Base-by-base conservation (phyloP, 92 coral and sea anemone genomes). In the Zoanthus sociatus region DNA sequence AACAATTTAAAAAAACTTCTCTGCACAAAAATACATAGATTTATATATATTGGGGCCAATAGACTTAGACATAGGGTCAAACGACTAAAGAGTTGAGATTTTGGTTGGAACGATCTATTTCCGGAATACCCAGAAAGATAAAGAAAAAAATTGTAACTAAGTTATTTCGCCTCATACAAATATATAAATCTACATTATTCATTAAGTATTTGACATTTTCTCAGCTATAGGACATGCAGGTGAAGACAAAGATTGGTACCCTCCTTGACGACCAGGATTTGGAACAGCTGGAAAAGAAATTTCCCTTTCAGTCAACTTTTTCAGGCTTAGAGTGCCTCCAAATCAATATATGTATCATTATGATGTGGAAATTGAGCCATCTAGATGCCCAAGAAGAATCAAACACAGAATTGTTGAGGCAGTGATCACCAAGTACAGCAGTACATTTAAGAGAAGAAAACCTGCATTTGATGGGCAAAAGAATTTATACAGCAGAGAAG, bases 401-500 rank as follows among this genome's bases (percentile, higher is more conserved):
- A 92, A 93, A 77, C 90, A 95, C 74, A 92, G 92, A 31, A 90
- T 95, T 53, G 90, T 95, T 5, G 83, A 92, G 31, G 46, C 72
- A 14, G 92, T 94, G 55, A 64, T 94, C 6, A 11, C 77, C 4
- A 88, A 68, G 77, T 91, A 92, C 71, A 69, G 79, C 8, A 71
- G 78, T 1, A 73, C 71, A 2, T 95, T 95, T 75, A 77, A 83
- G 10, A 83, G 93, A 30, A 91, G 82, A n/a, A 51, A 71, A 12
- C 98, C 98, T 8, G 98, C 95, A 20, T 95, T 91, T 89, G 98
- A 95, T 92, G 98, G 98, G 4, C 88, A 84, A 44, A 94, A 76
- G 84, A 94, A 94, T 53, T 61, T 95, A 10, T 94, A 94, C 84
- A 89, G 97, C 51, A 87, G 92, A 64, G 90, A 90, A 26, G 78